phyloP scores from a whole-genome alignment of 2,888 invertebrate species.

The Chrysomela aeneicollis region DNA sequence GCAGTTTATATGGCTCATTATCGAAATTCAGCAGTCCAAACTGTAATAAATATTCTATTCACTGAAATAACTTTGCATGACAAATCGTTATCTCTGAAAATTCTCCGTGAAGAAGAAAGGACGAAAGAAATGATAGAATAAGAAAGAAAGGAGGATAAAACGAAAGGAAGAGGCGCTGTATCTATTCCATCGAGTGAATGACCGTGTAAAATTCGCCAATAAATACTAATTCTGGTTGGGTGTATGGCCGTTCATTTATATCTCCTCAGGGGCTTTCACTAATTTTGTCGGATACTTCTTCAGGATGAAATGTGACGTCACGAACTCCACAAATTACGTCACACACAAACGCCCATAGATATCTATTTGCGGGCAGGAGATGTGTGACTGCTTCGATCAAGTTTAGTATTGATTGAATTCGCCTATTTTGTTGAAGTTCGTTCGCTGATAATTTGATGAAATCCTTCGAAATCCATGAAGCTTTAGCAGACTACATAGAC shows the following conservation, averaged over 20 bases:
- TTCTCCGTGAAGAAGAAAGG: too few species aligned
- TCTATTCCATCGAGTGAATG: background rate
- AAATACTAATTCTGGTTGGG: constrained; percentile 34
- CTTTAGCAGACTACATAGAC: too few species aligned
- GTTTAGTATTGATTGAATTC: constrained; percentile 56
- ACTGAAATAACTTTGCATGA: background rate
- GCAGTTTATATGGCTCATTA: constrained; percentile 26
- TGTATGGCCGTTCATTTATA: constrained; percentile 33
- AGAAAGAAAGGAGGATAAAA: too few species aligned
- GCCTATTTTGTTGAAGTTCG: too few species aligned
- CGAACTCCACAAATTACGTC: constrained; percentile 49
- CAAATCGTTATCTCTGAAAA: background rate
- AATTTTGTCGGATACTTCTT: constrained; percentile 32
- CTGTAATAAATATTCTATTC: background rate
- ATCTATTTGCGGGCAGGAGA: constrained; percentile 56
- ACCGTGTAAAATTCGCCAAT: constrained; percentile 29
- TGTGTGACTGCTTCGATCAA: constrained; percentile 50
- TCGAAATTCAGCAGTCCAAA: background rate
- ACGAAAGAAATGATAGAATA: too few species aligned
- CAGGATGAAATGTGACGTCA: constrained; percentile 48
- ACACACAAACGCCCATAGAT: constrained; percentile 59
- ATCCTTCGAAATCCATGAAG: background rate
- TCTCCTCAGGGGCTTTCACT: constrained; percentile 40
- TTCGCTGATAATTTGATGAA: background rate
- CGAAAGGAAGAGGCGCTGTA: too few species aligned